Evolutionary conservation across 2,797 vertebrate genomes (phyloP).

Genomic region (Coranthus polyacanthus): DNA sequence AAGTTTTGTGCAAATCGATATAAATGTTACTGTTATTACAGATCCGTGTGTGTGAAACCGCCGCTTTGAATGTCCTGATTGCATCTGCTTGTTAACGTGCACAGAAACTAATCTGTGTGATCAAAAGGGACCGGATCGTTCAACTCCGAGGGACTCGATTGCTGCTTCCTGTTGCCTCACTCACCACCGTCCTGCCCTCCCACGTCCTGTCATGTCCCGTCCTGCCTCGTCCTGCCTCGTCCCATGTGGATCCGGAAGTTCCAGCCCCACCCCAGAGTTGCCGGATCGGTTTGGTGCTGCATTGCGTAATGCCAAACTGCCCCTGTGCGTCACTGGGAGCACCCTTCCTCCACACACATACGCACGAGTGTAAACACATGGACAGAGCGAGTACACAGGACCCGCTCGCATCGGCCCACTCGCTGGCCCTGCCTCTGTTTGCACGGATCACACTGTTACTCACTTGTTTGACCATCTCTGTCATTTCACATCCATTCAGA

Average conservation of each 20-base stretch:
- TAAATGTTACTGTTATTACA: no score
- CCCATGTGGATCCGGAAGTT: conserved; percentile 62
- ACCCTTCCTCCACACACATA: conserved; percentile 69
- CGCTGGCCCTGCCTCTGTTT: conserved; percentile 60
- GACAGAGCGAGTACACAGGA: conserved; percentile 23
- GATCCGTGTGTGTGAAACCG: no score
- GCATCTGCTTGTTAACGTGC: no score
- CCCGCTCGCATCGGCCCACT: conserved; percentile 36
- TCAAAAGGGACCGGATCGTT: conserved; percentile 28
- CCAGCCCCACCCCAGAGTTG: conserved; percentile 65
- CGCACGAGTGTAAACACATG: conserved; percentile 55
- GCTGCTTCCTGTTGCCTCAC: conserved; percentile 62
- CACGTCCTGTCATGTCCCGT: conserved; percentile 49
- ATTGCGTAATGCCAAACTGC: conserved; percentile 77
- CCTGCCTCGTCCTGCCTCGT: conserved; percentile 65
- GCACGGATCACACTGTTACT: conserved; percentile 25
- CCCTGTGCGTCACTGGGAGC: conserved; percentile 79
- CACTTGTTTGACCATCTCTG: no score
- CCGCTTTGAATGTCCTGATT: neutral
- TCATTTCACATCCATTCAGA: conserved; percentile 22
- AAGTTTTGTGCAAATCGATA: no score
- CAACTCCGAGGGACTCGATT: conserved; percentile 21
- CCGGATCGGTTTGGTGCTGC: conserved; percentile 53
- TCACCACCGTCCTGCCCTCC: conserved; percentile 42
- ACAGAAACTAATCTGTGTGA: conserved; percentile 38